Evolutionary conservation across 2,888 invertebrate species (phyloP), one percentile per base, ranked within the genome.

Genomic region (Sipunculus nudus): DNA sequence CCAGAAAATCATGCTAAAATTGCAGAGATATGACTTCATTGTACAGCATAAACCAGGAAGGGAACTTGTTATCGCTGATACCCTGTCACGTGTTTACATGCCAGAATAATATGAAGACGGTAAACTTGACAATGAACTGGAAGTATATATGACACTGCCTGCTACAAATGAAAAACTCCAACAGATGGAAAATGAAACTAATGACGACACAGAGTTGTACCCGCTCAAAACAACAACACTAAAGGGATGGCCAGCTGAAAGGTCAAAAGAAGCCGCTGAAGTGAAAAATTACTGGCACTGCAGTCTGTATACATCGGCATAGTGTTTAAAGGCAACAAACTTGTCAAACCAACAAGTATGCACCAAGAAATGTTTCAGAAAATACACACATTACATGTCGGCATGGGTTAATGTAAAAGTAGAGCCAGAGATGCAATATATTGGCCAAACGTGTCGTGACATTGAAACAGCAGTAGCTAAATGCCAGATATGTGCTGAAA

Each of bases 331-430:
- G 32, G 38, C 13, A 47, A 61, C 16, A 28, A 40, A 21, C 23
- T 62, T 13, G 26, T 54, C 19, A 26, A 62, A n/a, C 62, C 62
- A 39, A 32, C 16, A 41, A 13, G n/a, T 6, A 38, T 63, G 47
- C n/a, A 48, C 41, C 21, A 31, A 26, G 40, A 56, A 43, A 62
- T 54, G 26, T 40, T 62, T 3, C 26, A 54, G 8, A 41, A 39
- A n/a, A 39, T 62, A n/a, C 62, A 53, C 28, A 32, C 28, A 21
- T 29, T 41, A 2, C 60, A 62, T 50, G 40, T 45, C 3, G 62
- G 62, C 1, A 43, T 59, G 1, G 40, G 21, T 3, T 54, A 46
- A 43, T 48, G 53, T 31, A 26, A 39, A 28, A 25, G 40, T 3
- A 48, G 41, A 8, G 62, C 62, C 16, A 29, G 47, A 39, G 29